Evolutionary conservation across 2,797 vertebrate species (phyloP), one percentile per base, ranked within the genome.

Genomic region (Lophius americanus): DNA sequence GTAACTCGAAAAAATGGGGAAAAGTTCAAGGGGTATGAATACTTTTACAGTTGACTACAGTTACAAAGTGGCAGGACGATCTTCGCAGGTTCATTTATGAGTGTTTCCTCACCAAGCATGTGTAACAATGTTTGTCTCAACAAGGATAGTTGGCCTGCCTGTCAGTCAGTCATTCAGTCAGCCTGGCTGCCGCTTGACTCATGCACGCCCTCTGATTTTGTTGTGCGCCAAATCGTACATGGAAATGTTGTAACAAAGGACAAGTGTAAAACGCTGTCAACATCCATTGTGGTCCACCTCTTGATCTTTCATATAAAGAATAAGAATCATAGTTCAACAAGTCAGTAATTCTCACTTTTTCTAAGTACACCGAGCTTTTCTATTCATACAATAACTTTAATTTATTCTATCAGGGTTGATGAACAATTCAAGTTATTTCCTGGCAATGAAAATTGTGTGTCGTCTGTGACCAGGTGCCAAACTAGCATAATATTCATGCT

Each of bases 111-210:
- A 4, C 46, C 9, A 43, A 67, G 52, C 51, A 32, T 42, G 58
- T 39, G 75, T 64, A 71, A 60, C 78, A 71, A 12, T 88, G 64
- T 87, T 89, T 83, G 76, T 72, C 67, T 64, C n/a, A 81, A 64
- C 9, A 57, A 67, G 44, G 67, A 76, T 35, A 70, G 59, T 64
- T 42, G 23, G 52, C 50, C 60, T 68, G 68, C 57, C 73, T 63
- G 66, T n/a, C n/a, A n/a, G n/a, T n/a, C n/a, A n/a, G n/a, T n/a
- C n/a, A n/a, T n/a, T 70, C 64, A 43, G 52, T 36, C 32, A 43
- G 74, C 64, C 53, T 64, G 78, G 61, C 52, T 59, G 64, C 50
- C 1, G 70, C 57, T 68, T 68, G 73, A 82, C 49, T 82, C 52
- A 67, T 5, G 57, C 57, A 74, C 49, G 60, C 48, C 59, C 64